Conservation (phyloP, 1,140 invertebrate genomes). For the Drosophila nigrodunni region DNA sequence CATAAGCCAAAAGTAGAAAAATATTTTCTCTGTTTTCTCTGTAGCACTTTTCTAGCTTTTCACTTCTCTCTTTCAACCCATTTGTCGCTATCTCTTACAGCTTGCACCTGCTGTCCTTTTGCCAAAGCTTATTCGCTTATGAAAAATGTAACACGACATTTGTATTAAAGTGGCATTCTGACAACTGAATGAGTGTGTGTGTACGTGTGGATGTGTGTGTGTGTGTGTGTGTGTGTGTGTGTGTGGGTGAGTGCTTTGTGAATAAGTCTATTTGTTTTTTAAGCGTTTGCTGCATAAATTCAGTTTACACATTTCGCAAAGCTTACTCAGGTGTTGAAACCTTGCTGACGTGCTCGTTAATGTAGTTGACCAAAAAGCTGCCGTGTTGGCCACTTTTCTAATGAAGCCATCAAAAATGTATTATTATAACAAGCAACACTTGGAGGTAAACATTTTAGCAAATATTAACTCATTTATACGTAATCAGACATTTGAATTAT, state of each 20-base stretch:
- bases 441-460: background rate
- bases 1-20: constrained; percentile 78
- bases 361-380: constrained; percentile 1
- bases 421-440: background rate
- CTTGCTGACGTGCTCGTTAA: constrained; percentile 14
- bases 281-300: constrained; percentile 32
- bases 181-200: background rate
- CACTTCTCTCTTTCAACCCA: constrained; percentile 5
- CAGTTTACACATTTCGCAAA: constrained; percentile 18
- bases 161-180: constrained; percentile 41
- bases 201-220: background rate
- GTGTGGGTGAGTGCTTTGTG: constrained; percentile 3
- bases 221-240: background rate
- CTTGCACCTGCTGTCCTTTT: constrained; percentile 40
- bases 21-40: constrained; percentile 56
- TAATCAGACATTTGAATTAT: constrained; percentile 16
- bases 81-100: constrained; percentile 20
- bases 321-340: constrained; percentile 47
- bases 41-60: background rate
- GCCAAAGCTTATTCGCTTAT: constrained; percentile 68
- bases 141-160: constrained; percentile 67
- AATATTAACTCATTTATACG: constrained; percentile 8
- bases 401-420: constrained; percentile 9
- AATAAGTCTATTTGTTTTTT: constrained; percentile 13
- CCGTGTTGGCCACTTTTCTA: constrained; percentile 1